These are phyloP conservation scores for Marmota monax DNA, from an alignment of 2,113 vertebrate species.

Conservation along the genomic window DNA sequence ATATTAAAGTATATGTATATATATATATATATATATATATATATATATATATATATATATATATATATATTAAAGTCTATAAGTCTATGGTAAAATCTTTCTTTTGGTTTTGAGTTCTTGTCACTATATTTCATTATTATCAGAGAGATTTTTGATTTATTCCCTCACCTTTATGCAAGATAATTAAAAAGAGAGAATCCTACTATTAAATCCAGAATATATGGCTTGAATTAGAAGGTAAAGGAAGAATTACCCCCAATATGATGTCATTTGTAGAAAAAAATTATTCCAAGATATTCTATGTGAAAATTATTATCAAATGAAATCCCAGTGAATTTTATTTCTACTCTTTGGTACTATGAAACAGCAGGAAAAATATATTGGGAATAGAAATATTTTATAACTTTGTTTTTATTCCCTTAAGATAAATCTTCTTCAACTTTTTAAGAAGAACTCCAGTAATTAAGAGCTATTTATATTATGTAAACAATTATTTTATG, in stretches of 20 bases:
- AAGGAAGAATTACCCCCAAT: slow-evolving; percentile 11
- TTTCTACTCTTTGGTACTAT: slow-evolving; percentile 41
- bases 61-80: not conserved
- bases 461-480: slow-evolving; percentile 35
- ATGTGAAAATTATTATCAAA: slow-evolving; percentile 72
- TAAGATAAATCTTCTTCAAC: slow-evolving; percentile 26
- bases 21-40: not conserved
- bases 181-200: slow-evolving; percentile 30
- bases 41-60: not conserved
- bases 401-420: slow-evolving; percentile 71
- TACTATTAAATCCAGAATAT: slow-evolving; percentile 58
- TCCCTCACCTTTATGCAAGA: not conserved
- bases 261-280: slow-evolving; percentile 70
- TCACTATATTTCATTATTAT: too few relatives aligned
- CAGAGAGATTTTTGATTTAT: not conserved
- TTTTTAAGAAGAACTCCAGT: slow-evolving; percentile 37
- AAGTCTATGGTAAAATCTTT: not conserved
- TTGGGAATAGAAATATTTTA: slow-evolving; percentile 76
- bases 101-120: too few relatives aligned
- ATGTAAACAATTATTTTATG: slow-evolving; percentile 53
- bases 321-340: slow-evolving; percentile 46
- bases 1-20: not conserved
- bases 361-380: slow-evolving; percentile 61
- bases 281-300: slow-evolving; percentile 66
- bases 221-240: slow-evolving; percentile 56